Evolutionary conservation across 2,888 invertebrate species (phyloP).

Genomic region (Tetrapedia diversipes): DNA sequence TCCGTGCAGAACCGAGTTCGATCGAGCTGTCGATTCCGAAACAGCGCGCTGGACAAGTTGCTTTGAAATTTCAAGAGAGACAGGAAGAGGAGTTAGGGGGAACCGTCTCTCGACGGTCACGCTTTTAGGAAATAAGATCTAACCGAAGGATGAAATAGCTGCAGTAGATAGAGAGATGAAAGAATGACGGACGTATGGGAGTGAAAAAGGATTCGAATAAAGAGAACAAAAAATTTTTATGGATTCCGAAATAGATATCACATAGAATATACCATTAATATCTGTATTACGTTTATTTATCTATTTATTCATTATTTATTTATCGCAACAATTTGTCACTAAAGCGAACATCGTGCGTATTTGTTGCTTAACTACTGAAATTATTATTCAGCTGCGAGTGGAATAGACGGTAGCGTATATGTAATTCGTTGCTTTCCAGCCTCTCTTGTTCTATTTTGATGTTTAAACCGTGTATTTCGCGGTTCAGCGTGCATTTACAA

Average conservation of each 20-base stretch:
- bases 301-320: no score
- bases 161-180: constrained; percentile 1
- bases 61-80: constrained; percentile 3
- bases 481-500: background rate
- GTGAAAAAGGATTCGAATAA: background rate
- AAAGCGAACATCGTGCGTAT: background rate
- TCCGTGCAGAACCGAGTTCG: background rate
- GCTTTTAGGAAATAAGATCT: constrained; percentile 24
- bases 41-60: constrained; percentile 7
- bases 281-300: no score
- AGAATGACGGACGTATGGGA: constrained; percentile 11
- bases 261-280: no score
- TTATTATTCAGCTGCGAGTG: background rate
- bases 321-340: background rate
- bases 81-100: background rate
- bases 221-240: no score
- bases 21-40: constrained; percentile 1
- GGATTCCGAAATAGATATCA: no score
- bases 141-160: constrained; percentile 2
- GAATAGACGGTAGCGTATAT: background rate
- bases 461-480: background rate
- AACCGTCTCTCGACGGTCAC: no score
- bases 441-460: background rate
- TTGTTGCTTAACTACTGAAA: background rate
- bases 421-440: constrained; percentile 1